Conservation (phyloP, 2,113 vertebrate genomes). For the Brachionichthys hirsutus region DNA sequence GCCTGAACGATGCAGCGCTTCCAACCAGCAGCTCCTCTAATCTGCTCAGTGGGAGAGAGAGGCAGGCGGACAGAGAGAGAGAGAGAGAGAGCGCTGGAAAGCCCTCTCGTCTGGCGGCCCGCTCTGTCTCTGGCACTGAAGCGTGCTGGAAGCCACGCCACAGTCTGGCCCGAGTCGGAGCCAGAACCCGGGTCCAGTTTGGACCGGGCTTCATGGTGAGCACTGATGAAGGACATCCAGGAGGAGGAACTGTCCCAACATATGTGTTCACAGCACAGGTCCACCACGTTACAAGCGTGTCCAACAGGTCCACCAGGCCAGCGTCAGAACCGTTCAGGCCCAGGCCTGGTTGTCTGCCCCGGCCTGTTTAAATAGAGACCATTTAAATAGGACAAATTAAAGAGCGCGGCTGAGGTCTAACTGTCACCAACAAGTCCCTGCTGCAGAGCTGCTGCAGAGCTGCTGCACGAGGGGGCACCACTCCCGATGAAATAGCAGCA, state of each 20-base stretch:
- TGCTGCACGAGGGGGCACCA: too few species aligned
- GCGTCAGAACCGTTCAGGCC: conserved; percentile 25
- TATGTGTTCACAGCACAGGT: conserved; percentile 29
- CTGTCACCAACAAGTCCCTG: too few species aligned
- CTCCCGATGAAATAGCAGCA: too few species aligned
- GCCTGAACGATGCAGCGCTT: conserved; percentile 72
- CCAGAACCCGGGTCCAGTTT: conserved; percentile 46
- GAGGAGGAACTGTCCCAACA: conserved; percentile 21
- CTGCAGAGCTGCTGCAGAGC: too few species aligned
- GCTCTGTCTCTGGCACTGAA: conserved; percentile 64
- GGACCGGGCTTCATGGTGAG: conserved; percentile 42
- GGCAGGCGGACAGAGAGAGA: conserved; percentile 33
- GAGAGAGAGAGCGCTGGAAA: conserved; percentile 46
- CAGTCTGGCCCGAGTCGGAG: conserved; percentile 36
- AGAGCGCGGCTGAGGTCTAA: too few species aligned
- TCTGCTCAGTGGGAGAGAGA: conserved; percentile 66
- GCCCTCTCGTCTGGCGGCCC: conserved; percentile 61
- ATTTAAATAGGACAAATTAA: too few species aligned
- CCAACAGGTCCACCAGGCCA: conserved; percentile 6
- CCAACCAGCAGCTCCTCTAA: conserved; percentile 79
- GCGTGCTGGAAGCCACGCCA: conserved; percentile 47
- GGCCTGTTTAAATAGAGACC: neutral
- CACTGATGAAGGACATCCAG: conserved; percentile 33
- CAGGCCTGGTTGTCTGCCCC: conserved; percentile 3
- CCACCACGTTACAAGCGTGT: too few species aligned